Percentiles rank a stretch among this genome's conserved stretches.
Conservation (phyloP, 2,888 invertebrate species). For the Eilema sororculum region DNA sequence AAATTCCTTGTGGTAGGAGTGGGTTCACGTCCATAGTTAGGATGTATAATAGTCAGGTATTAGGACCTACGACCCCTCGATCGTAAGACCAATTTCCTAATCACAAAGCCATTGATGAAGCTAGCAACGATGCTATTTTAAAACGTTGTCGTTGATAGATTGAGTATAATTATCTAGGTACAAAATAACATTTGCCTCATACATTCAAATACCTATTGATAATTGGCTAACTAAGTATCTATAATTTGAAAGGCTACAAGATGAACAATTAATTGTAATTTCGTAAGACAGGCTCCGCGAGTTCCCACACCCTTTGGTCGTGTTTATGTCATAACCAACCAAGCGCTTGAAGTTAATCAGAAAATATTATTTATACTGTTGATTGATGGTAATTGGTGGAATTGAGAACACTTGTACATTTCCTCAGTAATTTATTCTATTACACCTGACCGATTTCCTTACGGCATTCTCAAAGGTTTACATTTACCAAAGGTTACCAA, state of each 20-base stretch:
- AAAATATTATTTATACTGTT: neutral
- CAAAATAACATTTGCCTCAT: conserved; percentile 5
- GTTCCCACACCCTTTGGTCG: conserved; percentile 65
- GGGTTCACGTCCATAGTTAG: neutral
- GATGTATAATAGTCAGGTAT: no score
- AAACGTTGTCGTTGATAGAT: neutral
- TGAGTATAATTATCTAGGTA: neutral
- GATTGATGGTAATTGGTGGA: no score
- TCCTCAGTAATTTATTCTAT: no score
- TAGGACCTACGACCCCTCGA: no score
- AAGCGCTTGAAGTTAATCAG: conserved; percentile 52
- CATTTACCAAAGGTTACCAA: no score
- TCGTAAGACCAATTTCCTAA: no score
- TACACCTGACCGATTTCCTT: no score
- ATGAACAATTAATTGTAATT: conserved; percentile 62
- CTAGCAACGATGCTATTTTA: neutral
- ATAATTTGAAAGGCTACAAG: conserved; percentile 55
- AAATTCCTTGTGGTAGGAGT: neutral
- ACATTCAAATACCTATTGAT: conserved; percentile 3
- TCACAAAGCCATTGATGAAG: no score
- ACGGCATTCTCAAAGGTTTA: no score
- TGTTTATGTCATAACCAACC: conserved; percentile 29
- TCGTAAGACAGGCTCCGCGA: conserved; percentile 49
- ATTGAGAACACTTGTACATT: no score
- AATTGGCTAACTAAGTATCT: conserved; percentile 40